phyloP scores from a whole-genome alignment of 2,113 vertebrate species.

The Larimichthys polyactis region DNA sequence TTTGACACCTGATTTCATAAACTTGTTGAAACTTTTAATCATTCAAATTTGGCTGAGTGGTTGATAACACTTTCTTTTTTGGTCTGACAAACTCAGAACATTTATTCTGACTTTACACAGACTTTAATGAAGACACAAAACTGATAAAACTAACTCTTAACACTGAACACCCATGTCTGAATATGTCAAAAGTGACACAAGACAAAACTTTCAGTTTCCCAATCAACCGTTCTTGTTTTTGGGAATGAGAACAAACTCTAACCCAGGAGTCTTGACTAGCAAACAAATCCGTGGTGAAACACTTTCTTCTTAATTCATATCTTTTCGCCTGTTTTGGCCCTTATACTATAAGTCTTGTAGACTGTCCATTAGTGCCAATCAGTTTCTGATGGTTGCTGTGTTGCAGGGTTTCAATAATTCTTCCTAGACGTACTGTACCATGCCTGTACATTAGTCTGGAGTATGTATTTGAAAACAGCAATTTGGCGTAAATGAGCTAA shows the following conservation, averaged over 20 bases:
- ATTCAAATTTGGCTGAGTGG: no score
- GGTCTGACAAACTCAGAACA: no score
- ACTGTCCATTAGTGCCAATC: not conserved
- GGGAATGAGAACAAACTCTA: not conserved
- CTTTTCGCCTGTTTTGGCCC: not conserved
- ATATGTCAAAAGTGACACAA: not conserved
- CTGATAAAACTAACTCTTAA: no score
- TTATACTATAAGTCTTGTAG: not conserved
- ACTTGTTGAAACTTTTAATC: no score
- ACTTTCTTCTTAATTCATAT: not conserved
- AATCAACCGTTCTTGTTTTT: not conserved
- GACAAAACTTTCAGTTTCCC: no score
- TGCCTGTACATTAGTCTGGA: not conserved
- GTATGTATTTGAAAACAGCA: not conserved
- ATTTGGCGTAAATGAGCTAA: not conserved
- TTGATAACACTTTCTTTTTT: no score
- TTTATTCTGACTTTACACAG: no score
- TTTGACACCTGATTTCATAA: no score
- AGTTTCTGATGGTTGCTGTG: not conserved
- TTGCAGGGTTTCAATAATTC: not conserved
- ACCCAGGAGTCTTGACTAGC: no score
- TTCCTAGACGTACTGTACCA: not conserved
- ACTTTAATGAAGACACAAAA: no score
- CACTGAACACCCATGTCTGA: not conserved
- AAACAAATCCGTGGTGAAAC: not conserved